A percentile compares a stretch with the other conserved stretches of the same genome.
Conservation (phyloP, 2,888 invertebrate species). For the Harmothoe impar region DNA sequence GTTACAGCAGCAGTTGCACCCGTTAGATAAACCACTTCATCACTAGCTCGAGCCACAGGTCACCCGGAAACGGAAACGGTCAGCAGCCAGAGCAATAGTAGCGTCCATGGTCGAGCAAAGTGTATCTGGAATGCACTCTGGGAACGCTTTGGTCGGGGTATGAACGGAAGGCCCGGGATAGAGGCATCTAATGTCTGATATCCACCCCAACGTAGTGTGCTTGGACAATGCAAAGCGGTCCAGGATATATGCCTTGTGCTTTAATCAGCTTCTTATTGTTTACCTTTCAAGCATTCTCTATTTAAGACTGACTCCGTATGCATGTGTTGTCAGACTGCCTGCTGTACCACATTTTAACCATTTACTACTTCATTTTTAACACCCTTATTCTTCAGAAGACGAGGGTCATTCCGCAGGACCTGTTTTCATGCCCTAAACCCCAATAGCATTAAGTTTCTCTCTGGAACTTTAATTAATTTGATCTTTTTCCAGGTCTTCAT, state of each 20-base stretch:
- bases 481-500: conserved; percentile 53
- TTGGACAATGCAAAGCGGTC: conserved; percentile 14
- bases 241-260: neutral
- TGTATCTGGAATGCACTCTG: neutral
- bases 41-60: neutral
- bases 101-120: neutral
- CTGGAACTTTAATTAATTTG: neutral
- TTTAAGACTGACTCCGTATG: conserved; percentile 37
- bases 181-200: neutral
- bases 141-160: neutral
- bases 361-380: conserved; percentile 1
- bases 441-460: conserved; percentile 10
- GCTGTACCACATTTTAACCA: neutral
- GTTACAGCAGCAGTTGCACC: neutral
- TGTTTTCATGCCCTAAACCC: neutral
- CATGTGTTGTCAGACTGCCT: conserved; percentile 44
- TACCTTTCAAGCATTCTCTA: neutral
- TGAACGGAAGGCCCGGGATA: neutral
- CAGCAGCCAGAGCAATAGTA: neutral
- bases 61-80: neutral
- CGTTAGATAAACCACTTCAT: neutral
- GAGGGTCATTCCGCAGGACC: neutral
- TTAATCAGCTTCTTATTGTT: neutral
- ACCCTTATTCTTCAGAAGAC: conserved; percentile 48
- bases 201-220: neutral